Evolutionary conservation across 2,888 invertebrate genomes (phyloP).

Genomic region (Pollenia griseotomentosa): DNA sequence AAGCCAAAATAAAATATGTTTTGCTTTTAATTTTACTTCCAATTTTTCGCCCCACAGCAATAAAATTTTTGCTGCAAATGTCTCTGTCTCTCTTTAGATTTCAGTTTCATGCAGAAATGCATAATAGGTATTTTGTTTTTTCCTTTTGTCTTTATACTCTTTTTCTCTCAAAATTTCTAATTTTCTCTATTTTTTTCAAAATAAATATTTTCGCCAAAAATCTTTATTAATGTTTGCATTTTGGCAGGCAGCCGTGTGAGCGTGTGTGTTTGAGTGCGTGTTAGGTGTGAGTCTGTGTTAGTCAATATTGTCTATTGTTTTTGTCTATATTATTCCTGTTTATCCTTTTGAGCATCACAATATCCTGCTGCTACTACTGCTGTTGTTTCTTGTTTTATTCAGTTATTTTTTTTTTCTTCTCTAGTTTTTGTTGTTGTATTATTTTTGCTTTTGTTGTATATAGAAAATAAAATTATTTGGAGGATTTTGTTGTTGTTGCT

Average conservation of each 20-base stretch:
- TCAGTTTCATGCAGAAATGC: conserved; percentile 53
- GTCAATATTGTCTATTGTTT: conserved; percentile 50
- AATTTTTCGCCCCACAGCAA: not conserved
- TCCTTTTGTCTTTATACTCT: not conserved
- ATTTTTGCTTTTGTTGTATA: conserved; percentile 43
- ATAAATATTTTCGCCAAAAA: conserved; percentile 26
- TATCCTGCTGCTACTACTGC: conserved; percentile 54
- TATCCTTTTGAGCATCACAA: conserved; percentile 55
- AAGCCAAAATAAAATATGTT: not conserved
- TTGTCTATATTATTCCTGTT: conserved; percentile 58
- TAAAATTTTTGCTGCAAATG: not conserved
- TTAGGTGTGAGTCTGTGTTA: not conserved
- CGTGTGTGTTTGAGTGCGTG: conserved; percentile 5
- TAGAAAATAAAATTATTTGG: conserved; percentile 60
- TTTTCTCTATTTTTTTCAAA: conserved; percentile 44
- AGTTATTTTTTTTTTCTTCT: not conserved
- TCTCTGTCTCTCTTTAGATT: not conserved
- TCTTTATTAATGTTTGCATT: conserved; percentile 37
- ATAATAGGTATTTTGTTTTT: conserved; percentile 15
- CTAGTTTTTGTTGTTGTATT: conserved; percentile 16
- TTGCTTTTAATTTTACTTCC: not conserved
- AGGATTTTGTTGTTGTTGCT: conserved; percentile 44
- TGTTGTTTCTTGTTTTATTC: not conserved
- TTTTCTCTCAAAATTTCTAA: conserved; percentile 30
- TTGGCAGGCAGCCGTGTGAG: not conserved